Percentiles rank a stretch among this genome's conserved stretches.
Conservation (phyloP, 2,797 vertebrate species). For the Amphiprion clarkii region DNA sequence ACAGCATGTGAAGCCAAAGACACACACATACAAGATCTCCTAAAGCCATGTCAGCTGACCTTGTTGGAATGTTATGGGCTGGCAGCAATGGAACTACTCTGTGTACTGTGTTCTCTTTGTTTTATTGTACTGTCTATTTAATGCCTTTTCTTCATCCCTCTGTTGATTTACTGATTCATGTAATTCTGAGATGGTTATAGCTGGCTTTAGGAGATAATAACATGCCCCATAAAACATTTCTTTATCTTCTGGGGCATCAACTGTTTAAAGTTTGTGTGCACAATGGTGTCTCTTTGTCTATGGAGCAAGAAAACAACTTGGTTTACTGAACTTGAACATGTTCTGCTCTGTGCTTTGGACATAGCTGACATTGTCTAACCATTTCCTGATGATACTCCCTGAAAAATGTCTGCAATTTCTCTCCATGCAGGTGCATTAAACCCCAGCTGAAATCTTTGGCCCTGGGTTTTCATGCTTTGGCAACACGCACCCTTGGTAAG, state of each 20-base stretch:
- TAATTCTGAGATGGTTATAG: neutral
- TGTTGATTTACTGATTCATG: no score
- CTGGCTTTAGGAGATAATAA: neutral
- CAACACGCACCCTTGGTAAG: constrained; percentile 81
- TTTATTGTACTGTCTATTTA: no score
- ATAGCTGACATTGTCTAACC: neutral
- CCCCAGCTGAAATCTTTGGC: constrained; percentile 84
- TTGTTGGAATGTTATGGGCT: constrained; percentile 18
- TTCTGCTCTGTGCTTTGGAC: neutral
- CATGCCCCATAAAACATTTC: neutral
- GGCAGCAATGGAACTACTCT: constrained; percentile 1
- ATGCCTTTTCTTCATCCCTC: no score
- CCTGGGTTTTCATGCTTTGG: constrained; percentile 79
- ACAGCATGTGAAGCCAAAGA: neutral
- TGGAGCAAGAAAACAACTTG: neutral
- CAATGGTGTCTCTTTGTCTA: neutral
- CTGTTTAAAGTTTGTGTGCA: neutral
- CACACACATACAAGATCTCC: neutral
- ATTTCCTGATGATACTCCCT: neutral
- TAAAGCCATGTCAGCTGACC: constrained; percentile 49
- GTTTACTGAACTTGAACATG: neutral
- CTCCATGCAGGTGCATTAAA: constrained; percentile 78
- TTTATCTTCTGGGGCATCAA: neutral
- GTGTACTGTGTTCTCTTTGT: neutral
- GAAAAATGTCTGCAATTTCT: constrained; percentile 5